Base-by-base conservation (phyloP, 2,888 invertebrate species). In the Conchocele bisecta region DNA sequence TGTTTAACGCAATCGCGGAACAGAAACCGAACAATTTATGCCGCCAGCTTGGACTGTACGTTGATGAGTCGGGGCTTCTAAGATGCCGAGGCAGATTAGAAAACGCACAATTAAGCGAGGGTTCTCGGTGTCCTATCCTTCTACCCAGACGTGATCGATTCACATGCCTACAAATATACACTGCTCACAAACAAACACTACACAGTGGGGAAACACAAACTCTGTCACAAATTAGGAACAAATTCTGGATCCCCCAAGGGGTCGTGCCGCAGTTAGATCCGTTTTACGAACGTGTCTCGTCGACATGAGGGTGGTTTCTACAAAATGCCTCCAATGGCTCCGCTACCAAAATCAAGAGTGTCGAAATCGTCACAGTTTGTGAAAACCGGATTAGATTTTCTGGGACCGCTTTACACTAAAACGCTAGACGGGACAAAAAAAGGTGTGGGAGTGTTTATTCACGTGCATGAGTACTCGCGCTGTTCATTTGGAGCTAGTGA, bases 151-250 rank as follows among this genome's bases (percentile, higher is more conserved):
- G 53, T 20, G 67, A 63, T 31, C 22, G 22, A 29, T 58, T 70
- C 28, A 75, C 75, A 3, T 37, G 33, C n/a, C 26, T 75, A 11
- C 9, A 67, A 11, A 44, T 75, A 26, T 63, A 75, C 39, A 75
- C 42, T 29, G 26, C 26, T 24, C 70, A 75, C 44, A 63, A 59
- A 56, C 20, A 70, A 29, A 31, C 46, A 15, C 35, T 46, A 33
- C 67, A 70, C 41, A 63, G 61, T 29, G 75, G 61, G 29, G 56
- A 63, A 24, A 58, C 66, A 35, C 66, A 70, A 41, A 67, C 70
- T 59, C 44, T 70, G 20, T 31, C 46, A n/a, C 31, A 28, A n/a
- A 17, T 65, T 7, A 35, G 64, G 29, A 31, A 35, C 11, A 35
- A 44, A 33, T 57, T 46, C 28, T 61, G 67, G 72, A 58, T 72